phyloP scores from a whole-genome alignment of 2,797 vertebrate genomes.

The Babyrousa celebensis region DNA sequence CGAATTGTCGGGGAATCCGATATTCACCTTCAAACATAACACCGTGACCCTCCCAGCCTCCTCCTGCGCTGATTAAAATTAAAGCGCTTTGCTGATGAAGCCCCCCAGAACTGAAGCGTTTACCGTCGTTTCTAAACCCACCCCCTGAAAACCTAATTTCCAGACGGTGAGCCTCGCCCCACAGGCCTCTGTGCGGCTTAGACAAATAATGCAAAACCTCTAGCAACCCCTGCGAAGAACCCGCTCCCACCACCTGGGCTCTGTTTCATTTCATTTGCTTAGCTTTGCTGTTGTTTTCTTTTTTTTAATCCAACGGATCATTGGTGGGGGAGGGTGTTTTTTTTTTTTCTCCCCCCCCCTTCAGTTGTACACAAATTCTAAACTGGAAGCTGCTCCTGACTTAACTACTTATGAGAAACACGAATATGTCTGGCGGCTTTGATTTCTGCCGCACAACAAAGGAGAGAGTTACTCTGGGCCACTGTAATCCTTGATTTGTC shows the following conservation, averaged over 20 bases:
- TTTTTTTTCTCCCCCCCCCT: constrained; percentile 40
- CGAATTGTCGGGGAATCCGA: constrained; percentile 81
- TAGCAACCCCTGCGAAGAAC: constrained; percentile 73
- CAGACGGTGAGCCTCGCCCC: constrained; percentile 78
- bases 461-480: constrained; percentile 93
- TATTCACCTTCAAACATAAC: constrained; percentile 71
- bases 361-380: constrained; percentile 86
- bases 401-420: constrained; percentile 97
- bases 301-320: constrained; percentile 86
- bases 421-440: constrained; percentile 96
- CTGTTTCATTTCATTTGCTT: constrained; percentile 76
- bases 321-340: constrained; percentile 69
- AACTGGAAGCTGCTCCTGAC: constrained; percentile 90
- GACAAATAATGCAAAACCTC: constrained; percentile 87
- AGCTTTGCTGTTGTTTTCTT: constrained; percentile 73
- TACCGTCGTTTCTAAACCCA: not conserved
- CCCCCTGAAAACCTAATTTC: constrained; percentile 76
- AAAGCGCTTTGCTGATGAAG: constrained; percentile 75
- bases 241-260: constrained; percentile 71
- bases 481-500: constrained; percentile 96
- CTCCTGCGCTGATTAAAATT: constrained; percentile 39
- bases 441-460: constrained; percentile 96
- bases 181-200: constrained; percentile 82
- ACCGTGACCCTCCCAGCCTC: constrained; percentile 58
- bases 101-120: not conserved